These are phyloP conservation scores for Enteromius argenteus DNA, from an alignment of 2,797 vertebrate genomes.

Conservation along the genomic window DNA sequence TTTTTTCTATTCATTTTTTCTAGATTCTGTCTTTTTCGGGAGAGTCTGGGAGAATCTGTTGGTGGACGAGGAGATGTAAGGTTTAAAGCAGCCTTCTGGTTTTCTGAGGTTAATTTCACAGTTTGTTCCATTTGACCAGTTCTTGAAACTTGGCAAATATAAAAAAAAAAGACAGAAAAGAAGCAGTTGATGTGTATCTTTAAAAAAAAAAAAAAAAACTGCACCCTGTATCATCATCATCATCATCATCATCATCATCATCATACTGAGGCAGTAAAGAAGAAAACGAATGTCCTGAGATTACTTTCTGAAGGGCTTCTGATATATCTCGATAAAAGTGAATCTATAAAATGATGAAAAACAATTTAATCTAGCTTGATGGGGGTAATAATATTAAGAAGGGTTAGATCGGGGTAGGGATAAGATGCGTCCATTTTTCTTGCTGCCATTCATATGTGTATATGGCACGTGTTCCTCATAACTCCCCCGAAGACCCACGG, in stretches of 20 bases:
- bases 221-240: constrained; percentile 63
- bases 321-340: constrained; percentile 70
- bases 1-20: constrained; percentile 34
- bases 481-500: constrained; percentile 86
- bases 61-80: constrained; percentile 54
- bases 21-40: constrained; percentile 25
- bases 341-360: constrained; percentile 74
- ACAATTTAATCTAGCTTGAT: constrained; percentile 69
- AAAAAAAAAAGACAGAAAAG: constrained; percentile 67
- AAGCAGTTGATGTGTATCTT: constrained; percentile 64
- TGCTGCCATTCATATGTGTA: constrained; percentile 97
- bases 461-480: constrained; percentile 94
- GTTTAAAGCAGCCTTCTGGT: constrained; percentile 81
- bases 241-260: constrained; percentile 66
- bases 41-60: constrained; percentile 46
- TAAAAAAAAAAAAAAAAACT: constrained; percentile 75
- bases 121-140: constrained; percentile 78
- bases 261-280: constrained; percentile 75
- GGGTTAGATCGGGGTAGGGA: constrained; percentile 89
- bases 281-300: constrained; percentile 87
- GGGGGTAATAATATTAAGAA: constrained; percentile 81
- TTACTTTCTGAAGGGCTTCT: constrained; percentile 75
- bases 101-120: constrained; percentile 83
- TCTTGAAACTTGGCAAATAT: constrained; percentile 76
- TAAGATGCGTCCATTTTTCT: constrained; percentile 93